A percentile compares a stretch with the other conserved stretches of the same genome.
Conservation (phyloP, 2,113 vertebrate species). For the Oxygymnocypris stewartii region DNA sequence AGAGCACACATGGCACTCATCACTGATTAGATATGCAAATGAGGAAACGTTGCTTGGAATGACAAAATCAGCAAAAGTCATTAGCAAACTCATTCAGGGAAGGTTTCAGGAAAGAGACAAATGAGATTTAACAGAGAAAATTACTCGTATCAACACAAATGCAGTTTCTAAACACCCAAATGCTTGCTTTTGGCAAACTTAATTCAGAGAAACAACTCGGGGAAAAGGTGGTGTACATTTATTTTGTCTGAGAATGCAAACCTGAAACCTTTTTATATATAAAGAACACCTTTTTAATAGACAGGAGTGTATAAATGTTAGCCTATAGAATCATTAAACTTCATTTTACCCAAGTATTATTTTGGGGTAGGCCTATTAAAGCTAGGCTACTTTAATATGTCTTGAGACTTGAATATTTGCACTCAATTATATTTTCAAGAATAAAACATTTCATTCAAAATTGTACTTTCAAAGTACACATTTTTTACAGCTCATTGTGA, state of each 20-base stretch:
- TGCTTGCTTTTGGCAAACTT: too few relatives aligned
- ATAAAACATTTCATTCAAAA: background rate
- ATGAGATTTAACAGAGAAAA: background rate
- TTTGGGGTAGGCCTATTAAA: background rate
- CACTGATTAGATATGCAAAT: slow-evolving; percentile 4
- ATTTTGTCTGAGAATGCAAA: background rate
- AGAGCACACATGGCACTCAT: background rate
- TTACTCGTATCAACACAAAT: background rate
- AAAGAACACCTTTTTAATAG: background rate
- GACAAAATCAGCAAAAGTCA: background rate
- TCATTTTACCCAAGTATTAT: background rate
- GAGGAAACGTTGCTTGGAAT: background rate
- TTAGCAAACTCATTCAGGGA: background rate
- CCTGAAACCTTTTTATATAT: background rate
- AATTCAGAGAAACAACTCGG: too few relatives aligned
- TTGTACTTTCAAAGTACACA: too few relatives aligned
- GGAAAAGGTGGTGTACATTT: background rate
- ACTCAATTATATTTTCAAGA: background rate
- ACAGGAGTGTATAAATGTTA: background rate
- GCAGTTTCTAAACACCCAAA: background rate
- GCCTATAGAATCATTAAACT: background rate
- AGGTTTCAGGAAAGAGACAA: background rate
- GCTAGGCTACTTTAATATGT: background rate
- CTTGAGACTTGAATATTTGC: background rate
- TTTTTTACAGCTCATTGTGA: too few relatives aligned